Base-by-base conservation (phyloP, 2,888 invertebrate genomes). In the Xestoiulus laeticollis region DNA sequence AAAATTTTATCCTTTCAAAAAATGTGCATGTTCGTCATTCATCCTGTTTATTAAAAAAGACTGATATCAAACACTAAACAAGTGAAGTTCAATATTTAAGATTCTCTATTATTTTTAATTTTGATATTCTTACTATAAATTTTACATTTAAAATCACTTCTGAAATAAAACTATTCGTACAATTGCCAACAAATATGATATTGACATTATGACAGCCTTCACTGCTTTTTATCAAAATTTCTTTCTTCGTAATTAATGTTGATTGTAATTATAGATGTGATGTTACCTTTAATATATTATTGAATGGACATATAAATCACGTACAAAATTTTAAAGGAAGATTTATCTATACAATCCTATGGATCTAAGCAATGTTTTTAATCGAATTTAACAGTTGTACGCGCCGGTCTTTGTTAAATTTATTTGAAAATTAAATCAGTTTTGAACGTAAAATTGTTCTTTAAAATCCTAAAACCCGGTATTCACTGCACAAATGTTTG, bases 201-300 rank as follows among this genome's bases (percentile, higher is more conserved):
- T 68, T 68, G 26, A 68, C 22, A 68, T 68, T 14, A 16, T 8
- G 48, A 38, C 38, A 38, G 38, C 38, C 38, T 38, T 38, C 38
- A 38, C 38, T 38, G 19, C 53, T 68, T 59, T n/a, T 59, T 19
- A 19, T 59, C 8, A 22, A 12, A 68, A 68, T 68, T 68, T n/a
- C n/a, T 68, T 68, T 68, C 68, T 68, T 26, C 10, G 10, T 68
- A 26, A 68, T 68, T 26, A 26, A 10, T 68, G 68, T 68, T 68
- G 26, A 68, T 26, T 22, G 68, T 59, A n/a, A 59, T 68, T 68
- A 68, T 68, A 68, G 68, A 26, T 68, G 68, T 68, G 26, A 22
- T 68, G 26, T 26, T 68, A 68, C 68, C n/a, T 26, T 68, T 5
- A 68, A 68, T 68, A n/a, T 59, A 68, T 68, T 68, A 68, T 68